Evolutionary conservation across 2,888 invertebrate genomes (phyloP).

Genomic region (Brenthis hecate): DNA sequence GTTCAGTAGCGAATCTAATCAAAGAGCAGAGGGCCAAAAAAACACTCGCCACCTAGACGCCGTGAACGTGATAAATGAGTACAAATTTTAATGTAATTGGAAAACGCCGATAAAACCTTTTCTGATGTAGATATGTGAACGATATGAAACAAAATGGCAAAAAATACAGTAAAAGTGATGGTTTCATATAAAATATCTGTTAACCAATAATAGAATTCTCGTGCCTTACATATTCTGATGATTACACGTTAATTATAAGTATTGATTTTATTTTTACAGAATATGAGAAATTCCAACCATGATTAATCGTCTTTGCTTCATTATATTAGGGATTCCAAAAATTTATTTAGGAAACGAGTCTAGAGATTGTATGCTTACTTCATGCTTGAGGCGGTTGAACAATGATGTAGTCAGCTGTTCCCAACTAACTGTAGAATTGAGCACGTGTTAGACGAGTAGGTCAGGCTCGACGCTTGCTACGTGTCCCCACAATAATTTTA

Average conservation of each 20-base stretch:
- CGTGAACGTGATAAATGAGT: slow-evolving; percentile 63
- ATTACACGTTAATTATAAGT: neutral
- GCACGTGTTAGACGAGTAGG: slow-evolving; percentile 56
- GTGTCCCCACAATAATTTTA: slow-evolving; percentile 81
- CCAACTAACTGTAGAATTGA: slow-evolving; percentile 40
- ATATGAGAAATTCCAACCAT: neutral
- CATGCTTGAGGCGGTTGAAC: slow-evolving; percentile 38
- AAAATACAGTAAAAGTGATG: slow-evolving; percentile 41
- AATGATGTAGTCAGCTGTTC: slow-evolving; percentile 47
- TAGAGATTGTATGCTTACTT: slow-evolving; percentile 36
- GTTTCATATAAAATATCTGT: slow-evolving; percentile 18
- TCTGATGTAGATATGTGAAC: slow-evolving; percentile 45
- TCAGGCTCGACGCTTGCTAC: slow-evolving; percentile 58
- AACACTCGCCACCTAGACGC: slow-evolving; percentile 51
- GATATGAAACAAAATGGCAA: slow-evolving; percentile 35
- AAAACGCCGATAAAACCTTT: slow-evolving; percentile 54
- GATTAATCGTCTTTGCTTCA: neutral
- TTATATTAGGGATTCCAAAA: neutral
- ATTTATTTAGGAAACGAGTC: slow-evolving; percentile 18
- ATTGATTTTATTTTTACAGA: neutral
- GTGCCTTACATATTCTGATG: no score
- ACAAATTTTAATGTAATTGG: slow-evolving; percentile 70
- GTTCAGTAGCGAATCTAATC: slow-evolving; percentile 69
- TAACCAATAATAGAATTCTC: neutral
- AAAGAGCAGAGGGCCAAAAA: slow-evolving; percentile 62